A percentile compares a stretch with the other conserved stretches of the same genome.
Evolutionary conservation across 2,113 vertebrate genomes (phyloP).

Genomic region (Leptosomus discolor): DNA sequence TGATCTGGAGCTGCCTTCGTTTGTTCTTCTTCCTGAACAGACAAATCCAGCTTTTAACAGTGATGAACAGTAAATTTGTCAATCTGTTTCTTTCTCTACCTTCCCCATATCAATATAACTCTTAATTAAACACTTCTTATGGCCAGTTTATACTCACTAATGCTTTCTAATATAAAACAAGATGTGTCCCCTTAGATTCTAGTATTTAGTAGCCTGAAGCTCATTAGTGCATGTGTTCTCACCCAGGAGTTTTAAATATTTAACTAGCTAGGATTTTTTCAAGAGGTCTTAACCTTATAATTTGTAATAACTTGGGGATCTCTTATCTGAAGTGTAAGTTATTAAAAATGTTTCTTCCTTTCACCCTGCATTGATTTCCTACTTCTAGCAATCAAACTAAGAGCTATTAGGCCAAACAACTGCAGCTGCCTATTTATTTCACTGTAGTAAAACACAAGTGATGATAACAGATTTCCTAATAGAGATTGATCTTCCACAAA

Average conservation of each 20-base stretch:
- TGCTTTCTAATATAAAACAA: constrained; percentile 49
- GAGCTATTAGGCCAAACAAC: constrained; percentile 49
- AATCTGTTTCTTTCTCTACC: background rate
- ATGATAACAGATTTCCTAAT: constrained; percentile 63
- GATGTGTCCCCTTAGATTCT: constrained; percentile 50
- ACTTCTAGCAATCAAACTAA: constrained; percentile 53
- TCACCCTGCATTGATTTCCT: constrained; percentile 65
- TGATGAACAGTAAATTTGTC: background rate
- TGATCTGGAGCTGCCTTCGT: background rate
- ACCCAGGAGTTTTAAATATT: constrained; percentile 81
- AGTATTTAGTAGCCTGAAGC: constrained; percentile 69
- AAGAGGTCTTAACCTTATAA: constrained; percentile 79
- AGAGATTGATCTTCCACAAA: constrained; percentile 59
- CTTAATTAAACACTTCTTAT: constrained; percentile 43
- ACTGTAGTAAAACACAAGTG: constrained; percentile 63
- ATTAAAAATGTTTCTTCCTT: constrained; percentile 64
- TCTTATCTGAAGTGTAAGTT: constrained; percentile 58
- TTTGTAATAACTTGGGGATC: constrained; percentile 76
- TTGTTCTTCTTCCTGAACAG: background rate
- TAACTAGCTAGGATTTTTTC: constrained; percentile 75
- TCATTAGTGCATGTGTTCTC: constrained; percentile 69
- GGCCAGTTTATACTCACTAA: constrained; percentile 30
- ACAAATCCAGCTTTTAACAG: background rate
- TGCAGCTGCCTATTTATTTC: constrained; percentile 67
- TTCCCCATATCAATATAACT: background rate